Base-by-base conservation (phyloP, 2,888 invertebrate genomes). In the Calliopum simillimum region DNA sequence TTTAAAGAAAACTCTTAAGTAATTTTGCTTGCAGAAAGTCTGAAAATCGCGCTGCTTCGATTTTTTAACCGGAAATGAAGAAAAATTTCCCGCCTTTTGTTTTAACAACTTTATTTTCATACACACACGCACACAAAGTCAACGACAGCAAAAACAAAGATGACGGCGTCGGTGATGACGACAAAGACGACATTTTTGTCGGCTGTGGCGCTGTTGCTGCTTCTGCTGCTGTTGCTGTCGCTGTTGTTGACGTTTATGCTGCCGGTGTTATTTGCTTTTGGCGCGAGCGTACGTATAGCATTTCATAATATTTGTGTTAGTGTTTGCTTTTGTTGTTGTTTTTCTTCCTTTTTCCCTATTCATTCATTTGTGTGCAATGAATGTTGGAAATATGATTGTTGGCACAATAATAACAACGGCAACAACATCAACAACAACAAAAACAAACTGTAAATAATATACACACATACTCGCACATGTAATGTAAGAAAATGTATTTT, bases 151-250 rank as follows among this genome's bases (percentile, higher is more conserved):
- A 61, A n/a, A 44, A 61, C 58, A 23, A 43, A 44, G 44, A 53
- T 13, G 23, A 23, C 23, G 23, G 6, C 53, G 53, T 23, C 53
- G 19, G 23, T 14, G 53, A 53, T 53, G 53, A 53, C 23, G 53
- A 53, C 53, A 53, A 53, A 44, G 21, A 44, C 53, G 23, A 53
- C 23, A 21, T 53, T 23, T 53, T 53, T 53, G 53, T 23, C 19
- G 4, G 51, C 41, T 51, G 33, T 33, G 53, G 53, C 23, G 19
- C 8, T 49, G 49, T 49, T 49, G 33, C 33, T 33, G n/a, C n/a
- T n/a, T n/a, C n/a, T n/a, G n/a, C n/a, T n/a, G n/a, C n/a, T n/a
- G n/a, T n/a, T n/a, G n/a, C n/a, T n/a, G n/a, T n/a, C n/a, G n/a
- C 46, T 46, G 14, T 46, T 8, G 33, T 33, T 33, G 33, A 33